Evolutionary conservation across 2,113 vertebrate genomes (phyloP), one percentile per base, ranked within the genome.

Genomic region (Ramphastos sulfuratus): DNA sequence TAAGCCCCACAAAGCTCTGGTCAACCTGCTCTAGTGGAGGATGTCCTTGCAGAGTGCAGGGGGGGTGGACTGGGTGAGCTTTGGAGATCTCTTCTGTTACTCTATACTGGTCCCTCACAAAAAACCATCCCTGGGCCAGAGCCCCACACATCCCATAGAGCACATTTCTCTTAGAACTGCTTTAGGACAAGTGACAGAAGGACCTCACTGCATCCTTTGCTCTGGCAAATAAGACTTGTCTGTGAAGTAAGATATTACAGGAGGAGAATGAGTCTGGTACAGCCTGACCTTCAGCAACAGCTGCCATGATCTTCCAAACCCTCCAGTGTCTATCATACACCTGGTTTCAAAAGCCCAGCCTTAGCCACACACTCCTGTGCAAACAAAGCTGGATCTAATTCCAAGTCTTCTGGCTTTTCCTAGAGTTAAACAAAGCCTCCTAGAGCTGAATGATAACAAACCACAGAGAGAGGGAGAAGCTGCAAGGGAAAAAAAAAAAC

Each of bases 361-460:
- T 80, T 93, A 90, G 91, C 90, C 95, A 96, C 95, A 94, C 73
- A 72, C 91, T 78, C 89, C 54, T 95, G 65, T 90, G 90, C 87
- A 95, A 96, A 95, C 91, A 95, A 86, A 81, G 94, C 24, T 70
- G 65, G 44, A 91, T 82, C 87, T 92, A 48, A 91, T 92, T 87
- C 91, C 95, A 91, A 46, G 70, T 91, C 58, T 80, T 91, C 59
- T 94, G 89, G 94, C 82, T 82, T 94, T 95, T 84, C 52, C n/a
- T 85, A 69, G 82, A 90, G 85, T 91, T 90, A 92, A 96, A 96
- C 94, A 94, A 94, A 91, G 95, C 75, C 83, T 63, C 82, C 71
- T 59, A 33, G 71, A 87, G 82, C 91, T 85, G 89, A 93, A 93
- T 87, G 87, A 96, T 94, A 96, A 95, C 87, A 89, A 96, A 91